phyloP scores from a whole-genome alignment of 2,888 invertebrate genomes.

The Tenthredo mesomela region DNA sequence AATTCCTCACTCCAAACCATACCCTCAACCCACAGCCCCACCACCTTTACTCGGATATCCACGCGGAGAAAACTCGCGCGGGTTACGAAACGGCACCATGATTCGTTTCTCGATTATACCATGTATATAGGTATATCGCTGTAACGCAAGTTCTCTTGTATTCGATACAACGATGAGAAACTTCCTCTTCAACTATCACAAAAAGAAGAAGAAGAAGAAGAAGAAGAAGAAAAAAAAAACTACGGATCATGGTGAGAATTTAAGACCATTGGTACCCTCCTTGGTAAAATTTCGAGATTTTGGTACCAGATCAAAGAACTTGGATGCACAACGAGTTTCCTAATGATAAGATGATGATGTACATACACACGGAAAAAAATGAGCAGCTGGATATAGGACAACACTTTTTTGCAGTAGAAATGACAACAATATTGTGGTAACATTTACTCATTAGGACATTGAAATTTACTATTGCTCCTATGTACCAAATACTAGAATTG shows the following conservation, averaged over 20 bases:
- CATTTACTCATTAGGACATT: too few relatives aligned
- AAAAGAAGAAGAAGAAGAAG: background rate
- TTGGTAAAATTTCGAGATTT: background rate
- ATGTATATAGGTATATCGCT: background rate
- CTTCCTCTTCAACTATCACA: background rate
- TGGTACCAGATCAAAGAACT: background rate
- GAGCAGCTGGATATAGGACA: too few relatives aligned
- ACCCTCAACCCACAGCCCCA: conserved; percentile 3
- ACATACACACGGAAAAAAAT: too few relatives aligned
- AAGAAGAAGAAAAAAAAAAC: background rate
- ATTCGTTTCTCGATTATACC: background rate
- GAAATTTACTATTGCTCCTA: too few relatives aligned
- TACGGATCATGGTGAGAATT: background rate
- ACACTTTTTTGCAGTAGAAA: too few relatives aligned
- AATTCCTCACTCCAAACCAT: conserved; percentile 50
- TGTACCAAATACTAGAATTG: too few relatives aligned
- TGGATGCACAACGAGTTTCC: background rate
- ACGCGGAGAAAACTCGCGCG: conserved; percentile 14
- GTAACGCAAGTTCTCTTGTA: background rate
- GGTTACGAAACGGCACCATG: conserved; percentile 6
- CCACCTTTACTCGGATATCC: conserved; percentile 24
- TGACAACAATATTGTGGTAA: too few relatives aligned
- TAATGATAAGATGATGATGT: background rate
- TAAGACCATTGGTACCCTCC: too few relatives aligned
- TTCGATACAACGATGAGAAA: background rate